phyloP scores from a whole-genome alignment of 2,797 vertebrate species.

The Xenops minutus region DNA sequence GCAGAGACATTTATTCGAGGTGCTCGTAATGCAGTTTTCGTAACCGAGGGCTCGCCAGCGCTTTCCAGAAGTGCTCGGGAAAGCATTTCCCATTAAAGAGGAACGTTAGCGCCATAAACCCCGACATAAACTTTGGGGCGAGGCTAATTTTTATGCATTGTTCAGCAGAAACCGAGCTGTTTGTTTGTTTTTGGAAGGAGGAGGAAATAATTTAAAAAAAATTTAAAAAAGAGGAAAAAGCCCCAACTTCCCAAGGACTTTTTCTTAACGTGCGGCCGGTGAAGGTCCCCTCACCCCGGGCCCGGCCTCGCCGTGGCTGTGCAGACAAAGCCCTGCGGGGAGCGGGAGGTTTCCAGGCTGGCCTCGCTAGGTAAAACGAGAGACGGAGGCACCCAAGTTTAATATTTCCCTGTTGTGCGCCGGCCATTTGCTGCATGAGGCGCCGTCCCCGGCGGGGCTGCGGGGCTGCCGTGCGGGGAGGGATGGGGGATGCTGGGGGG shows the following conservation, averaged over 20 bases:
- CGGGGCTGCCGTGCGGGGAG: not conserved
- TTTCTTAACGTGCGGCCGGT: not conserved
- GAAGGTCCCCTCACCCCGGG: not conserved
- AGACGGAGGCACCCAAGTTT: slow-evolving; percentile 11
- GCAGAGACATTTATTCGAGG: not conserved
- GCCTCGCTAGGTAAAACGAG: not conserved
- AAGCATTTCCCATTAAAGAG: not conserved
- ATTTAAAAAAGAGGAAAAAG: no score
- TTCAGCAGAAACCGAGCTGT: not conserved
- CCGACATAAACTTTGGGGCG: slow-evolving; percentile 21
- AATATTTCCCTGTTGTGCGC: slow-evolving; percentile 15
- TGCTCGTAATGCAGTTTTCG: not conserved
- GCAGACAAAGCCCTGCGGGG: slow-evolving; percentile 40
- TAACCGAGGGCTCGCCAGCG: not conserved
- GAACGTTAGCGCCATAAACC: not conserved
- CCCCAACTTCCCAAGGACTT: not conserved
- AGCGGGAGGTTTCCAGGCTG: not conserved
- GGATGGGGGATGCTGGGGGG: not conserved
- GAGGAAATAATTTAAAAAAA: not conserved
- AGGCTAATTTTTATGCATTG: slow-evolving; percentile 25
- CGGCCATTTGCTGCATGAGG: slow-evolving; percentile 68
- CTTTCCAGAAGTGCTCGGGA: slow-evolving; percentile 18
- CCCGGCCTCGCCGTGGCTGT: not conserved
- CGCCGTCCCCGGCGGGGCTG: not conserved
- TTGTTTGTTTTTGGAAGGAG: not conserved